Evolutionary conservation across 2,888 invertebrate species (phyloP).

Genomic region (Apamea anceps): DNA sequence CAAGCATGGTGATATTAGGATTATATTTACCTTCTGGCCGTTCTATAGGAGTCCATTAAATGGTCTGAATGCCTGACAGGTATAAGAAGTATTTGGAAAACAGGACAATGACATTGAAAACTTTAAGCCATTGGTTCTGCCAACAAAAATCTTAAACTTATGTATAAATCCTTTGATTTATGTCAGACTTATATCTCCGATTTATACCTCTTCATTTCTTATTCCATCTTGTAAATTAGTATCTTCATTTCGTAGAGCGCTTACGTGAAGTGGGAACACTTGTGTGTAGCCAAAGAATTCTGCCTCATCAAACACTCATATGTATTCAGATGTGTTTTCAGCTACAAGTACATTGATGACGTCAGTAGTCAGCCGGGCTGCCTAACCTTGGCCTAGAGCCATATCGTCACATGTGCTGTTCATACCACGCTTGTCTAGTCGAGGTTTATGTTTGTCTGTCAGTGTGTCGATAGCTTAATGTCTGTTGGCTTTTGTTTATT

Average conservation of each 20-base stretch:
- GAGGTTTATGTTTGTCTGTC: conserved; percentile 7
- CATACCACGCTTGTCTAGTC: conserved; percentile 22
- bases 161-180: neutral
- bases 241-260: neutral
- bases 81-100: neutral
- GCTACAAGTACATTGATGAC: conserved; percentile 32
- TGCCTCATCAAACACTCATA: conserved; percentile 35
- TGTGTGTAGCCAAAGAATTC: conserved; percentile 35
- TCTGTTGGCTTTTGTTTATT: conserved; percentile 18
- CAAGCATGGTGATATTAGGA: neutral
- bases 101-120: neutral
- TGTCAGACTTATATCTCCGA: neutral
- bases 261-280: conserved; percentile 9
- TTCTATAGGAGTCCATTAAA: neutral
- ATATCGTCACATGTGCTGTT: conserved; percentile 40
- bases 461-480: conserved; percentile 10
- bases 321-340: conserved; percentile 43
- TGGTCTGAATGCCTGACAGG: neutral
- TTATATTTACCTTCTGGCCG: neutral
- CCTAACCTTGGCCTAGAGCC: conserved; percentile 67
- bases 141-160: neutral
- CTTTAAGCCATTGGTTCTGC: too few relatives aligned
- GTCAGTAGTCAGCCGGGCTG: conserved; percentile 32
- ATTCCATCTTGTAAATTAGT: neutral
- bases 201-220: neutral